phyloP scores from a whole-genome alignment of 2,113 vertebrate species.

The Pachypanchax playfairii region DNA sequence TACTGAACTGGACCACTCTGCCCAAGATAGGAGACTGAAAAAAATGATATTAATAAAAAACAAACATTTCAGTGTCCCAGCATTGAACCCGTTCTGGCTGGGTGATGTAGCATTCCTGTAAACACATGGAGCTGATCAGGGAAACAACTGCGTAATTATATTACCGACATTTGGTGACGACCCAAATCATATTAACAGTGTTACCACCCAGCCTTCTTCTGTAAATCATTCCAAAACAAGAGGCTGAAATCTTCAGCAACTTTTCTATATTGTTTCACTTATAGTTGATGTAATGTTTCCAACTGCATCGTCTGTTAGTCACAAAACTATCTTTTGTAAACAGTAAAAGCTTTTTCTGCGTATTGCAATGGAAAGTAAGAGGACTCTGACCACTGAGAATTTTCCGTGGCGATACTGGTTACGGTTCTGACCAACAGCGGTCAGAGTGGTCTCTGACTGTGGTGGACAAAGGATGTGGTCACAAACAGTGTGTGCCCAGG shows the following conservation, averaged over 20 bases:
- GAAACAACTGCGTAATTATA: constrained; percentile 52
- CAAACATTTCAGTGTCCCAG: constrained; percentile 4
- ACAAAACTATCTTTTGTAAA: constrained; percentile 55
- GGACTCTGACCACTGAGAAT: constrained; percentile 51
- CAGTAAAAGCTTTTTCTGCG: constrained; percentile 48
- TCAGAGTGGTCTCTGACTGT: constrained; percentile 61
- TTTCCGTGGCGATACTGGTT: constrained; percentile 56
- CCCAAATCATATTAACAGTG: constrained; percentile 36
- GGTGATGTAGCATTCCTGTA: constrained; percentile 27
- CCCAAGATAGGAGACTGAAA: background rate
- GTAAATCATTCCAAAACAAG: constrained; percentile 25
- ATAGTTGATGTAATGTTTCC: constrained; percentile 10
- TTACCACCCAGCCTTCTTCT: constrained; percentile 41
- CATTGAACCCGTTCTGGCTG: constrained; percentile 26
- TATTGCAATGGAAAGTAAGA: constrained; percentile 41
- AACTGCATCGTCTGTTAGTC: constrained; percentile 37
- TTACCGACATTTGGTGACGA: constrained; percentile 50
- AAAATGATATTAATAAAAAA: background rate
- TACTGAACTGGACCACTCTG: background rate
- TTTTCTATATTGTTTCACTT: constrained; percentile 16
- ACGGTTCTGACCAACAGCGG: constrained; percentile 57
- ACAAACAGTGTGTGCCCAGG: constrained; percentile 47
- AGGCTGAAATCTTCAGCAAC: constrained; percentile 18
- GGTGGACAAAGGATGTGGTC: constrained; percentile 53
- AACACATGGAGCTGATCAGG: constrained; percentile 65